Evolutionary conservation across 2,888 invertebrate species (phyloP).

Genomic region (Drosophila mayaguana): DNA sequence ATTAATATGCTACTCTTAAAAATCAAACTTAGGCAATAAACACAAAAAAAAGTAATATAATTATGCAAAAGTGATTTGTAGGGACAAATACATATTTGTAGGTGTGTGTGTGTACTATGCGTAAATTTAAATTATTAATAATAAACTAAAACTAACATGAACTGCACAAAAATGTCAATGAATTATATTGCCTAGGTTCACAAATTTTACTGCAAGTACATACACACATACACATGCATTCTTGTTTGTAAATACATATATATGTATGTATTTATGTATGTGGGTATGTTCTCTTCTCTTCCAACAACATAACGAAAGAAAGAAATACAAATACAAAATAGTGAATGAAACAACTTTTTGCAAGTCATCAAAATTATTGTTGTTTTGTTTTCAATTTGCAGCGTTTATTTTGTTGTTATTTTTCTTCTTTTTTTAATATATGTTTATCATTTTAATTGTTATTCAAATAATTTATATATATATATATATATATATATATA

Average conservation of each 20-base stretch:
- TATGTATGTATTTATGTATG: not conserved
- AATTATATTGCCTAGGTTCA: constrained; percentile 20
- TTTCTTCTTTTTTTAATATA: constrained; percentile 29
- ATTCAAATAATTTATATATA: constrained; percentile 46
- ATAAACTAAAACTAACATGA: constrained; percentile 44
- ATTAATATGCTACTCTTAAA: constrained; percentile 53
- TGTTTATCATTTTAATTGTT: constrained; percentile 45
- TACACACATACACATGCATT: not conserved
- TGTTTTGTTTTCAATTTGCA: constrained; percentile 41
- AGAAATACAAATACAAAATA: constrained; percentile 36
- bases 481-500: constrained; percentile 8
- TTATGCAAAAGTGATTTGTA: constrained; percentile 47
- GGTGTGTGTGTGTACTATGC: constrained; percentile 18
- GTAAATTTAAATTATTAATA: constrained; percentile 52
- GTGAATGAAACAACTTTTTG: constrained; percentile 29
- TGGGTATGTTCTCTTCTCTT: not conserved
- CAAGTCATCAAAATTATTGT: constrained; percentile 40
- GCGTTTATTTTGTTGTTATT: constrained; percentile 42
- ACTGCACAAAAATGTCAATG: constrained; percentile 26
- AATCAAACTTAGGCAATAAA: constrained; percentile 52
- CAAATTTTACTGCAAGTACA: constrained; percentile 23
- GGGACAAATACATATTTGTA: constrained; percentile 46
- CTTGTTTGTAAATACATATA: not conserved
- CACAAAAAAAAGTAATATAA: constrained; percentile 33
- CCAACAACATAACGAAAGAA: constrained; percentile 34